Base-by-base conservation (phyloP, 2,113 vertebrate genomes). In the Alouatta palliata region DNA sequence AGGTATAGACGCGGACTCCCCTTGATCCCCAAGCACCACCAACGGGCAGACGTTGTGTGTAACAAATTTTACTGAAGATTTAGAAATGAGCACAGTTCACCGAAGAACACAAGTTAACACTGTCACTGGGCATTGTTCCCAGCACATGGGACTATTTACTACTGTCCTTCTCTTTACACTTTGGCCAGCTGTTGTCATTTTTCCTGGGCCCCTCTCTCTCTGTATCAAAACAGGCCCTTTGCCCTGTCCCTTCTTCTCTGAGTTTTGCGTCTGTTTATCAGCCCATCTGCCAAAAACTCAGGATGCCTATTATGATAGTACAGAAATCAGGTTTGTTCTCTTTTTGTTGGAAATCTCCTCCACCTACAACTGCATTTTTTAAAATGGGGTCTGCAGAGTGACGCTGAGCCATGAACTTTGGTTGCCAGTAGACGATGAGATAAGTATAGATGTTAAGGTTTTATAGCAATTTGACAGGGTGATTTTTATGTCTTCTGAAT, bases 401-500 rank as follows among this genome's bases (percentile, higher is more conserved):
- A 68, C 52, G 11, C 25, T 45, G 37, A 6, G 32, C n/a, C 47
- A 47, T 35, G 52, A 75, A 68, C n/a, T 89, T 58, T 87, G 71
- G 58, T 19, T 94, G 40, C 43, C 56, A 68, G 32, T 27, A 54
- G 49, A 64, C 4, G 4, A 40, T 0, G 0, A 87, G 94, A 32
- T 84, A 79, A 87, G 45, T 35, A 47, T 35, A 93, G 20, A 91
- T 71, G 56, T 79, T 86, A 91, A 80, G 5, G 9, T 86, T 95
- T 95, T 90, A 94, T 32, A 47, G 73, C 40, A 61, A 86, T 13
- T 88, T 81, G 37, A 92, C 35, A 93, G 17, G 54, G n/a, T 80
- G 70, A 91, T 94, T 93, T 64, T 95, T 89, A 93, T 85, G 86
- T 75, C 87, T 85, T 12, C 56, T 76, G 49, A 84, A 95, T 76